A percentile compares a stretch with the other conserved stretches of the same genome.
These are phyloP conservation scores for Sebastes fasciatus DNA, from an alignment of 2,113 vertebrate genomes.

Conservation along the genomic window DNA sequence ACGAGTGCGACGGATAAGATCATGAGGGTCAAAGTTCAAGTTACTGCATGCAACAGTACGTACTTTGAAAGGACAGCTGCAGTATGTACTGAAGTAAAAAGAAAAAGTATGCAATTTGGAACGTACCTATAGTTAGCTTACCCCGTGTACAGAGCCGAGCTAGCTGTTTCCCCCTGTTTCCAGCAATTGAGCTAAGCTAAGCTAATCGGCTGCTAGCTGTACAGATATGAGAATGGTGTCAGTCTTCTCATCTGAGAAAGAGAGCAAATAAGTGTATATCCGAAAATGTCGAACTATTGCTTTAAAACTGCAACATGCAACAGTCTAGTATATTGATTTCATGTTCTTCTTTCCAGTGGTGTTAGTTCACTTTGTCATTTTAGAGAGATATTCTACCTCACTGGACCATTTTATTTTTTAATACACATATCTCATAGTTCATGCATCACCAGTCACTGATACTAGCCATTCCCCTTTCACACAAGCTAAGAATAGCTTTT, in stretches of 20 bases:
- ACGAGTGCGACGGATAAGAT: too few relatives aligned
- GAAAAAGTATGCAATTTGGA: too few relatives aligned
- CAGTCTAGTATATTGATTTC: neutral
- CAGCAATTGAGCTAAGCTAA: too few relatives aligned
- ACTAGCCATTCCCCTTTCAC: neutral
- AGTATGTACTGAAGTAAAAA: too few relatives aligned
- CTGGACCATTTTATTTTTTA: constrained; percentile 3
- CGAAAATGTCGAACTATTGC: neutral
- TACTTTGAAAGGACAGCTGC: too few relatives aligned
- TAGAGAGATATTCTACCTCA: constrained; percentile 3
- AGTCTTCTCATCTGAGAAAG: neutral
- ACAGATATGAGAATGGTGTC: too few relatives aligned
- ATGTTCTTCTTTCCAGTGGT: neutral
- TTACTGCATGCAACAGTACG: too few relatives aligned
- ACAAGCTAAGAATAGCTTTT: constrained; percentile 7
- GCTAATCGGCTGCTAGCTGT: too few relatives aligned
- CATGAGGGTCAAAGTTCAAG: too few relatives aligned
- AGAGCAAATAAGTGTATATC: neutral
- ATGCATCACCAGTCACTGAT: constrained; percentile 2
- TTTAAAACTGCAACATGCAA: neutral
- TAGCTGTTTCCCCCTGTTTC: too few relatives aligned
- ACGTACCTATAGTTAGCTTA: too few relatives aligned
- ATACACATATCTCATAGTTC: constrained; percentile 12
- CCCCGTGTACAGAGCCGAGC: too few relatives aligned
- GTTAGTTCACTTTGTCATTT: neutral